Conservation (phyloP, 2,797 vertebrate genomes). For the Pterois miles region DNA sequence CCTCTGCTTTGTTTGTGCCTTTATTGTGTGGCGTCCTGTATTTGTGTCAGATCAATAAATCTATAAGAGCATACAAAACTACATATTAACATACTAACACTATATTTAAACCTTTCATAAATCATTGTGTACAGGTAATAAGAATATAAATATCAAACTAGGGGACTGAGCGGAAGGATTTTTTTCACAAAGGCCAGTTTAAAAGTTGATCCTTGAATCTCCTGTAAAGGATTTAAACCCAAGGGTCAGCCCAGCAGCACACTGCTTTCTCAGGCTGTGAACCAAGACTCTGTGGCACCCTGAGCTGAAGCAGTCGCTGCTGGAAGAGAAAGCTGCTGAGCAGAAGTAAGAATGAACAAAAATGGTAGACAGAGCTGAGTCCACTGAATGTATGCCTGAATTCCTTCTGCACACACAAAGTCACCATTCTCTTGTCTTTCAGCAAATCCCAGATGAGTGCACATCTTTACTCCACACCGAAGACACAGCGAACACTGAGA, state of each 20-base stretch:
- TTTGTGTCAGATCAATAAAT: slow-evolving; percentile 21
- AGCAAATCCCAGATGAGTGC: slow-evolving; percentile 75
- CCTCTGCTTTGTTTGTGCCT: slow-evolving; percentile 37
- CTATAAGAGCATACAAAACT: not conserved
- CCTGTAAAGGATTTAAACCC: slow-evolving; percentile 52
- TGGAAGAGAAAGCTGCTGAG: not conserved
- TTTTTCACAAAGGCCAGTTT: slow-evolving; percentile 83
- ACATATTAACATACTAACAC: not conserved
- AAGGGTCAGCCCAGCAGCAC: not conserved
- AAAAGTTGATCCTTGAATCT: slow-evolving; percentile 69
- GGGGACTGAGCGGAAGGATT: slow-evolving; percentile 86
- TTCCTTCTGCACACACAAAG: not conserved
- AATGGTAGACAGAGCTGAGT: not conserved
- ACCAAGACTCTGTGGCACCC: not conserved
- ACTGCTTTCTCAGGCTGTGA: not conserved
- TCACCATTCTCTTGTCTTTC: slow-evolving; percentile 72
- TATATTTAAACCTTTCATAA: not conserved
- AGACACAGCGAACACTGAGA: slow-evolving; percentile 55
- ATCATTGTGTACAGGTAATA: slow-evolving; percentile 14
- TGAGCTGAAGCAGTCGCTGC: not conserved
- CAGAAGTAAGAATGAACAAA: slow-evolving; percentile 83
- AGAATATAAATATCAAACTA: slow-evolving; percentile 87
- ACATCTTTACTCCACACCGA: slow-evolving; percentile 74
- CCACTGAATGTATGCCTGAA: not conserved
- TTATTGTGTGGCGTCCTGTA: slow-evolving; percentile 26